A percentile compares a stretch with the other conserved stretches of the same genome.
Conservation (phyloP, 2,888 invertebrate genomes). For the Oligia fasciuncula region DNA sequence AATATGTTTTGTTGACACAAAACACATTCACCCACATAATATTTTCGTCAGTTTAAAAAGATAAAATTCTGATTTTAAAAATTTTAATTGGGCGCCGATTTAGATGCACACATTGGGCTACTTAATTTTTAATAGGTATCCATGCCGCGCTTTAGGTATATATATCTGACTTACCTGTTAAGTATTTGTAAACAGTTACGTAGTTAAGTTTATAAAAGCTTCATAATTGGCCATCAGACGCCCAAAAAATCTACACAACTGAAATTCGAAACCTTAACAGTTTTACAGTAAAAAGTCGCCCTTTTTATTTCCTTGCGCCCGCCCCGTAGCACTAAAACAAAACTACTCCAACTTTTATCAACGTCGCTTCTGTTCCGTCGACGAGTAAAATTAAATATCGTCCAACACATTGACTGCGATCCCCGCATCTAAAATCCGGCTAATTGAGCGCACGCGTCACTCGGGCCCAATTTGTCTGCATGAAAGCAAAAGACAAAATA, state of each 20-base stretch:
- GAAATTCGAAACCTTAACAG: slow-evolving; percentile 23
- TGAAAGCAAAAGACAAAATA: slow-evolving; percentile 83
- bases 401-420: slow-evolving; percentile 53
- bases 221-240: slow-evolving; percentile 1
- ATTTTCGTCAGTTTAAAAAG: neutral
- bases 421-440: slow-evolving; percentile 55
- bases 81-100: neutral
- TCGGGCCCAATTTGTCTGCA: slow-evolving; percentile 77
- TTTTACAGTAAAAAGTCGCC: slow-evolving; percentile 25
- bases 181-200: neutral
- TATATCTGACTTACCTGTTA: neutral
- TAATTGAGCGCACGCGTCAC: slow-evolving; percentile 76
- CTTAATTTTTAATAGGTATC: neutral
- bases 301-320: slow-evolving; percentile 17
- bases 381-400: slow-evolving; percentile 57
- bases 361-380: slow-evolving; percentile 33
- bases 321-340: slow-evolving; percentile 31
- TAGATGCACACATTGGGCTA: neutral
- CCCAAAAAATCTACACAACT: neutral
- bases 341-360: slow-evolving; percentile 39
- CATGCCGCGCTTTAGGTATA: too few relatives aligned
- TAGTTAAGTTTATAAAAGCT: neutral
- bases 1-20: neutral
- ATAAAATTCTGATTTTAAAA: neutral
- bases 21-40: too few relatives aligned